Evolutionary conservation across 2,888 invertebrate genomes (phyloP).

Genomic region (Cacoxenus indagator): DNA sequence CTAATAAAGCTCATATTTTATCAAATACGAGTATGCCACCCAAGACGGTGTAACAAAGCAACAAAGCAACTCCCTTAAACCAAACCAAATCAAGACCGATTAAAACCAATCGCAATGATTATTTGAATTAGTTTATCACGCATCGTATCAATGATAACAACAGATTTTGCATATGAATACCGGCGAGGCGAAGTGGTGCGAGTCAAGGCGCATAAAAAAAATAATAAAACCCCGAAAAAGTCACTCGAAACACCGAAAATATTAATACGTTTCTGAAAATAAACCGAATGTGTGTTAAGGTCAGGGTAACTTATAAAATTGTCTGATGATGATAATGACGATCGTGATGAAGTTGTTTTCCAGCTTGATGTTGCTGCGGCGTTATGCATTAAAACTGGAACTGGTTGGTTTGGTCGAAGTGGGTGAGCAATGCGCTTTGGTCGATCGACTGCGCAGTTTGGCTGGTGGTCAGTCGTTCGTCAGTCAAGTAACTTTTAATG

Average conservation of each 20-base stretch:
- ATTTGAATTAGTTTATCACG: not conserved
- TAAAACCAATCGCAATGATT: not conserved
- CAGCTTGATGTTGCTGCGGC: too few relatives aligned
- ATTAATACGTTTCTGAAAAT: not conserved
- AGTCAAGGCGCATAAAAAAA: not conserved
- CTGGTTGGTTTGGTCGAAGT: not conserved
- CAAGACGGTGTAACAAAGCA: not conserved
- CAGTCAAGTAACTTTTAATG: not conserved
- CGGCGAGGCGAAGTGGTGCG: conserved; percentile 4
- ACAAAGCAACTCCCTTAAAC: not conserved
- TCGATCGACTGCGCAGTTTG: not conserved
- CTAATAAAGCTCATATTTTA: not conserved
- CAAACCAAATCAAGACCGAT: not conserved
- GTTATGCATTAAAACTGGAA: not conserved
- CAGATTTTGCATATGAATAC: conserved; percentile 28
- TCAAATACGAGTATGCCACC: not conserved
- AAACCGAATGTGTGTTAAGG: conserved; percentile 5
- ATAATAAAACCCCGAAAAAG: not conserved
- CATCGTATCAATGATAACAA: not conserved
- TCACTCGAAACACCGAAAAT: not conserved
- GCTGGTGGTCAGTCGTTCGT: not conserved
- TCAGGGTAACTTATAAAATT: conserved; percentile 1
- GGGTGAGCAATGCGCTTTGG: not conserved
- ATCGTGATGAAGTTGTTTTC: not conserved
- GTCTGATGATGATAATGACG: not conserved